Percentiles rank a stretch among this genome's conserved stretches.
phyloP scores from a whole-genome alignment of 2,797 vertebrate genomes.

The Anomalospiza imberbis region DNA sequence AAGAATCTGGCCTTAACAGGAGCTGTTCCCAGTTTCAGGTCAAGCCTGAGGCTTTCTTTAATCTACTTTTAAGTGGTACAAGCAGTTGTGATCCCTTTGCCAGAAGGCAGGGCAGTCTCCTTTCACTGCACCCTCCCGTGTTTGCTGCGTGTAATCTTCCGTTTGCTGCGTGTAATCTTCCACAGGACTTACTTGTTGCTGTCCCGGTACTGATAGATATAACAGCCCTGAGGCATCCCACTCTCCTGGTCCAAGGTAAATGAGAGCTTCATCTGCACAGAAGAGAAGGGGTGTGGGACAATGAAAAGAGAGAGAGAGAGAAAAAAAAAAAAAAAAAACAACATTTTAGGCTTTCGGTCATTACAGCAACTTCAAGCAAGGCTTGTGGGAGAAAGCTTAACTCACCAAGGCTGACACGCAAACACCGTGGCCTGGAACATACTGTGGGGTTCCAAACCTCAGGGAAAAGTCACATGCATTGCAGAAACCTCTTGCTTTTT shows the following conservation, averaged over 20 bases:
- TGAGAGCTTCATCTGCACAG: constrained; percentile 87
- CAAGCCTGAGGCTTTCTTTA: not conserved
- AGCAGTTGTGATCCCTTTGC: not conserved
- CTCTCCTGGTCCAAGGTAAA: constrained; percentile 91
- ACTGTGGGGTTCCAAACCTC: constrained; percentile 37
- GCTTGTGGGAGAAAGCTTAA: constrained; percentile 19
- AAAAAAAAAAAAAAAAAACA: not conserved
- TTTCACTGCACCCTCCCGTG: not conserved
- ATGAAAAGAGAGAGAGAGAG: not conserved
- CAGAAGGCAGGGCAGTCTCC: not conserved
- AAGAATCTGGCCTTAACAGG: not conserved
- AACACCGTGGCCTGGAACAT: constrained; percentile 49
- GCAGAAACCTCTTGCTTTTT: constrained; percentile 65
- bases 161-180: not conserved
- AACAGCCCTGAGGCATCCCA: constrained; percentile 95
- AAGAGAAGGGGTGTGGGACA: not conserved
- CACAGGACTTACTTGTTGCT: constrained; percentile 91
- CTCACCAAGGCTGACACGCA: constrained; percentile 18
- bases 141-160: not conserved
- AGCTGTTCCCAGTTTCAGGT: not conserved
- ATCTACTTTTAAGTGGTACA: constrained; percentile 3
- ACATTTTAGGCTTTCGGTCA: constrained; percentile 38
- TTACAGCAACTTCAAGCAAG: not conserved
- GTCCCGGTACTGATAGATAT: constrained; percentile 92
- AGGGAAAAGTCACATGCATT: constrained; percentile 56